Base-by-base conservation (phyloP, 2,113 vertebrate genomes). In the Zosterops pallidus region DNA sequence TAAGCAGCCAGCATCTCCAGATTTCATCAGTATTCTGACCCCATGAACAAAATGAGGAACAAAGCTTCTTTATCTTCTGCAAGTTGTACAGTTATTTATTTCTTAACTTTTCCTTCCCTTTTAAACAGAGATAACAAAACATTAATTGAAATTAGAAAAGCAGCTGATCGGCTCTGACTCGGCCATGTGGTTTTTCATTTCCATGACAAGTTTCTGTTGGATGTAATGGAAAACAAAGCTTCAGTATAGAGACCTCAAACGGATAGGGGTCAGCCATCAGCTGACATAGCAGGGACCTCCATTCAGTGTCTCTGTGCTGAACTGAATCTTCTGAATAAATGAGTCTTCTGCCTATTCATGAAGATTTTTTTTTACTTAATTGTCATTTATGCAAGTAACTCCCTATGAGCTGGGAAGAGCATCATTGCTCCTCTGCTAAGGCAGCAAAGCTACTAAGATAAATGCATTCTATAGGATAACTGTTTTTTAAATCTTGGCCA, bases 71-170 rank as follows among this genome's bases (percentile, higher is more conserved):
- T 89, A 6, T 92, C 22, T 59, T 49, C 86, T 63, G 29, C 41
- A 74, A 31, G 15, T 83, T 53, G 8, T 41, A 64, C 26, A 88
- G 53, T 56, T 67, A 42, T 9, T 83, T 63, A 46, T 20, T 91
- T 85, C 68, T 89, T 83, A 59, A 50, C 12, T 46, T 28, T 78
- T 77, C 14, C 25, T 83, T 71, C 33, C 44, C 7, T 81, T 83
- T 83, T 77, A 89, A 62, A 64, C 26, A 59, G 22, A 9, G 20
- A 33, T 39, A 92, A 96, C 68, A 97, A 86, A 78, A 59, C 23
- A 5, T 78, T 39, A 57, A 93, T 95, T 96, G 86, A 96, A 90
- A 39, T 71, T 47, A 22, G 26, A 89, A 83, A 81, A 91, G 64
- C 95, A 94, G 91, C 86, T 97, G 95, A 94, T 79, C 33, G 0